These are phyloP conservation scores for Diachasmimorpha longicaudata DNA, from an alignment of 1,140 invertebrate species.

Conservation along the genomic window DNA sequence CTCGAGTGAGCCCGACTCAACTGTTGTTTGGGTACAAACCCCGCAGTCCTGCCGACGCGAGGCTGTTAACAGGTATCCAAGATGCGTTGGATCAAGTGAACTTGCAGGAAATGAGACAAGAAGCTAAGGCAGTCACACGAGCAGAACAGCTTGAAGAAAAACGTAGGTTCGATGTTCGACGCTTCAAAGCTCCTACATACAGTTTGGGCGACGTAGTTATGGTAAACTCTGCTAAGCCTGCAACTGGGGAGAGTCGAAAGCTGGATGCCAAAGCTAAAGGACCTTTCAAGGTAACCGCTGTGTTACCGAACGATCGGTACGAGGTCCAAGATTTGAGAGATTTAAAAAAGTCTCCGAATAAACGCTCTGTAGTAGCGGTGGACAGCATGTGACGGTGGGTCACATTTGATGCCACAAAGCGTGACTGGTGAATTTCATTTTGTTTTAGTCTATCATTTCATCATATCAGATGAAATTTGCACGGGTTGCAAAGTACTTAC, in stretches of 20 bases:
- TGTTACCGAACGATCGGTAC: conserved; percentile 43
- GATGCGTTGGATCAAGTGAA: conserved; percentile 25
- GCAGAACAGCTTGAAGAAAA: conserved; percentile 24
- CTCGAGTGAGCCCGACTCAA: conserved; percentile 43
- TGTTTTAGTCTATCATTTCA: too few species aligned
- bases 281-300: conserved; percentile 40
- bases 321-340: conserved; percentile 34
- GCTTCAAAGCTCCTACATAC: conserved; percentile 27
- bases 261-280: conserved; percentile 34
- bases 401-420: background rate
- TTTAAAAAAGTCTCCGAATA: background rate
- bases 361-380: background rate
- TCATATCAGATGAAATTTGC: background rate
- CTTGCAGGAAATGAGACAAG: conserved; percentile 14
- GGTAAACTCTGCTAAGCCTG: conserved; percentile 9
- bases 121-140: conserved; percentile 6
- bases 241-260: conserved; percentile 33
- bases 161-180: conserved; percentile 15
- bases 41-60: conserved; percentile 27
- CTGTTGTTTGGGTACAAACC: conserved; percentile 37
- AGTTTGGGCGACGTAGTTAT: conserved; percentile 31
- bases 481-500: background rate
- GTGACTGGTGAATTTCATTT: background rate
- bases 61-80: conserved; percentile 30
- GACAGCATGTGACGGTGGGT: background rate